Percentiles rank a stretch among this genome's conserved stretches.
Evolutionary conservation across 2,797 vertebrate genomes (phyloP).

Genomic region (Anableps anableps): DNA sequence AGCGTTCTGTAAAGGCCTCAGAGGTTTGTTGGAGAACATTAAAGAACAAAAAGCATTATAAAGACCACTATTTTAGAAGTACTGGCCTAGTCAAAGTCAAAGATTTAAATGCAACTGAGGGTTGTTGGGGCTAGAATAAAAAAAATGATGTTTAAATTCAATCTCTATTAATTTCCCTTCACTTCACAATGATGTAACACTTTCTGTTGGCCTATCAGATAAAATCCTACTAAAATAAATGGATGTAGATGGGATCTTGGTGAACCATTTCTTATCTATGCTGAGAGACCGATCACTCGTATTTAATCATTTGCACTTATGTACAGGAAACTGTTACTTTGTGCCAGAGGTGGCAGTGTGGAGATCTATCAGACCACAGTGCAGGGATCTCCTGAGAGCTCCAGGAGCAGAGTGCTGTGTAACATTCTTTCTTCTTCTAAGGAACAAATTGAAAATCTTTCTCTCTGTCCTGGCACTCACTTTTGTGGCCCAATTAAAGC

Average conservation of each 20-base stretch:
- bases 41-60: neutral
- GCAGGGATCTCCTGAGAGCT: conserved; percentile 64
- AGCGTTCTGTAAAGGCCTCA: neutral
- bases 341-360: conserved; percentile 35
- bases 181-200: neutral
- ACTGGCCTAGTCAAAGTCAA: neutral
- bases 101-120: neutral
- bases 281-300: conserved; percentile 9
- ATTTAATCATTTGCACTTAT: conserved; percentile 7
- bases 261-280: conserved; percentile 37
- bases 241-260: neutral
- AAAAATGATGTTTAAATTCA: neutral
- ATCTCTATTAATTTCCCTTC: neutral
- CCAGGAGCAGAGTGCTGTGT: conserved; percentile 54
- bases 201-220: neutral
- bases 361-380: conserved; percentile 60
- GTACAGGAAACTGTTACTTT: neutral
- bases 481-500: conserved; percentile 76
- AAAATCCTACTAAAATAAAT: neutral
- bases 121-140: neutral
- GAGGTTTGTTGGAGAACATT: neutral
- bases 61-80: too few species aligned
- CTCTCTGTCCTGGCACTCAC: conserved; percentile 63
- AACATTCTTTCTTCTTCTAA: conserved; percentile 77
- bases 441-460: conserved; percentile 83